Base-by-base conservation (phyloP, 2,797 vertebrate genomes). In the Crax fasciolata region DNA sequence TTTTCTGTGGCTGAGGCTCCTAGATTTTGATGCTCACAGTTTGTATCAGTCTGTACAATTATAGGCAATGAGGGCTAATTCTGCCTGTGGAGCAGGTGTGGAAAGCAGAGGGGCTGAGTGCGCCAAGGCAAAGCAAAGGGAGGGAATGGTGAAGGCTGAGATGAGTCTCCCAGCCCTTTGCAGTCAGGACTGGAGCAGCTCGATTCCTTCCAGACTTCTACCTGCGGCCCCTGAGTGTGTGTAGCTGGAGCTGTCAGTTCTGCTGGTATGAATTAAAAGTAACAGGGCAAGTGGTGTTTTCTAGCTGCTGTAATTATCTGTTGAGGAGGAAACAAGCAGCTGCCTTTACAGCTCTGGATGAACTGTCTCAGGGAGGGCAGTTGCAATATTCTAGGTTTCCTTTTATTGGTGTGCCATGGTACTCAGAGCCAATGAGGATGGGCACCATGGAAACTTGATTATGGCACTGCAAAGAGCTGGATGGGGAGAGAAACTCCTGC, bases 181-280 rank as follows among this genome's bases (percentile, higher is more conserved):
- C 20, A 46, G 30, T n/a, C 1, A 5, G 44, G 21, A 9, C n/a
- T 90, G 78, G 48, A 87, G 73, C 39, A 80, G 28, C 24, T 68
- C 54, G n/a, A 58, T 80, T 70, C 24, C 82, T 87, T 25, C 25
- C n/a, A 65, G 73, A 14, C 21, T 77, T 80, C 39, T 80, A 16
- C 76, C 38, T 85, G 46, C 21, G 71, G 49, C 39, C 30, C 21
- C 32, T n/a, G 61, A 88, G 73, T 44, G 30, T 83, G 14, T n/a
- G 35, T 65, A 71, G 82, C 79, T 80, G 76, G 49, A 87, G 59
- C 46, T 89, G 84, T 85, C 89, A 83, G 79, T 88, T 93, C 68
- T 92, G 89, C 72, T 94, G 87, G 72, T 68, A 66, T 18, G 89
- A 94, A 94, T 78, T 94, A 85, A 92, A 94, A 89, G 76, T 38